These are phyloP conservation scores for Macroramphosus scolopax DNA, from an alignment of 2,797 vertebrate species.

Conservation along the genomic window DNA sequence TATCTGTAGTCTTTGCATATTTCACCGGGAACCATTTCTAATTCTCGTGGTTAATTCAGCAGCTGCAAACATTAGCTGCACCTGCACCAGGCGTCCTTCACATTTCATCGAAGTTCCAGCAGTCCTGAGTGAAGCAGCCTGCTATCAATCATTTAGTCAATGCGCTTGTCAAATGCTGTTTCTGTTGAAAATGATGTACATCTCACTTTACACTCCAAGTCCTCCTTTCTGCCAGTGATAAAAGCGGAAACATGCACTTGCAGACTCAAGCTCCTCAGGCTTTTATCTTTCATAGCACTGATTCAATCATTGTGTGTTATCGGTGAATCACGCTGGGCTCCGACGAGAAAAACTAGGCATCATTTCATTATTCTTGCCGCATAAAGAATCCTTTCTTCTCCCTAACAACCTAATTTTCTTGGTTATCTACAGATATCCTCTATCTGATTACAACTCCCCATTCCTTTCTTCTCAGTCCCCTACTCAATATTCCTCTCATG, in stretches of 20 bases:
- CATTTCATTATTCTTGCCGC: constrained; percentile 13
- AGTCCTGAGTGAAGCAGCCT: neutral
- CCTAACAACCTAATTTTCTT: constrained; percentile 22
- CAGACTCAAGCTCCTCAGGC: constrained; percentile 2
- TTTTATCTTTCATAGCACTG: constrained; percentile 18
- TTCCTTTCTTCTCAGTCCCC: constrained; percentile 6
- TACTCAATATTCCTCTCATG: constrained; percentile 53
- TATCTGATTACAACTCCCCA: constrained; percentile 34
- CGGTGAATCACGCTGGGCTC: constrained; percentile 8
- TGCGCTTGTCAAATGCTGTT: constrained; percentile 13
- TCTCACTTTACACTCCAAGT: constrained; percentile 10
- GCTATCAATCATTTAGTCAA: constrained; percentile 25
- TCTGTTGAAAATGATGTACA: constrained; percentile 1
- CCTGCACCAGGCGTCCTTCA: too few relatives aligned
- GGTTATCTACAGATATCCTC: constrained; percentile 17
- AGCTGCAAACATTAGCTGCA: constrained; percentile 18
- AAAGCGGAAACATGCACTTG: constrained; percentile 5
- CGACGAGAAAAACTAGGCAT: constrained; percentile 5
- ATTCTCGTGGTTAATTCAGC: too few relatives aligned
- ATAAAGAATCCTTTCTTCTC: constrained; percentile 29
- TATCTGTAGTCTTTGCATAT: too few relatives aligned
- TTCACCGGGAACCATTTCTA: too few relatives aligned
- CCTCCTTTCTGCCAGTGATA: constrained; percentile 8
- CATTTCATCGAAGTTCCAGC: constrained; percentile 16
- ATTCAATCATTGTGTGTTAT: constrained; percentile 24